Evolutionary conservation across 2,888 invertebrate genomes (phyloP).

Genomic region (Prenolepis imparis): DNA sequence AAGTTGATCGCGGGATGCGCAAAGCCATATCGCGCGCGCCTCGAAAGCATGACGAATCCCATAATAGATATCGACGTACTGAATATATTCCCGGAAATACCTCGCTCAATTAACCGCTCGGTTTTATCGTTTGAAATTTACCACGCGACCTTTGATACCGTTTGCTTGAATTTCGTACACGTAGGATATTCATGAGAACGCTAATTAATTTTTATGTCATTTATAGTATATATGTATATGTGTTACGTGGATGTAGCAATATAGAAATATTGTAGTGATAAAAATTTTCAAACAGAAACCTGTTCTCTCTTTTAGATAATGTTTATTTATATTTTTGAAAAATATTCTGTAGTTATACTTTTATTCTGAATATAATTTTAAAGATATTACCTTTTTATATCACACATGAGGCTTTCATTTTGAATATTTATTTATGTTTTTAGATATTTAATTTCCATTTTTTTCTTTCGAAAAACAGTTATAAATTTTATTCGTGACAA

Average conservation of each 20-base stretch:
- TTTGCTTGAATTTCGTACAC: conserved; percentile 36
- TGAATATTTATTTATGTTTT: background rate
- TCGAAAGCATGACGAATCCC: conserved; percentile 40
- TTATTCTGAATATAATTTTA: background rate
- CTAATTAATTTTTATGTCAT: conserved; percentile 33
- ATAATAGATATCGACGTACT: conserved; percentile 42
- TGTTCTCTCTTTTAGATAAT: background rate
- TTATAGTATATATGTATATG: background rate
- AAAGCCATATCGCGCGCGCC: conserved; percentile 21
- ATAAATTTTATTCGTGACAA: background rate
- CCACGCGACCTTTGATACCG: conserved; percentile 37
- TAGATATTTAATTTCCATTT: conserved; percentile 14
- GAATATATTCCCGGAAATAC: conserved; percentile 53
- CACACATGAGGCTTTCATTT: background rate
- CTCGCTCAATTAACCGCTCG: conserved; percentile 47
- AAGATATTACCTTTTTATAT: background rate
- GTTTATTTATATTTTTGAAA: background rate
- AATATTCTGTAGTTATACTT: background rate
- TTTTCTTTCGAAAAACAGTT: background rate
- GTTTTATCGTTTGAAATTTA: conserved; percentile 29
- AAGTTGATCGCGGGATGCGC: conserved; percentile 39
- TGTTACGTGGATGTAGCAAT: background rate
- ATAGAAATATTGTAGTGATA: background rate
- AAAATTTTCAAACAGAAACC: background rate
- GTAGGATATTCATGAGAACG: conserved; percentile 21